phyloP scores from a whole-genome alignment of 2,888 invertebrate species.

The Tiliacea aurago region DNA sequence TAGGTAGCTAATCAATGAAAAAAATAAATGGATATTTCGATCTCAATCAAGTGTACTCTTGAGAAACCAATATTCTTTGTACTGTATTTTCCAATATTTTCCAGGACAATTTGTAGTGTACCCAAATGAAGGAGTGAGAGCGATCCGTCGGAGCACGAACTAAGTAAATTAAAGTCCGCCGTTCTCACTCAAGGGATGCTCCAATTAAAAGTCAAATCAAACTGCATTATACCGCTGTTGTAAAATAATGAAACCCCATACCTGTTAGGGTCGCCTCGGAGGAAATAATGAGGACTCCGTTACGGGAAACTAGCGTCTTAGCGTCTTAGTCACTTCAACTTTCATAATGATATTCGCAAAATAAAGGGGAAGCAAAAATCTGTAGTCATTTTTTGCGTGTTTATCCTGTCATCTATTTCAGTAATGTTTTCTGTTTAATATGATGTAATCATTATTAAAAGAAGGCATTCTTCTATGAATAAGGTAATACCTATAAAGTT shows the following conservation, averaged over 20 bases:
- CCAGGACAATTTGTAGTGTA: constrained; percentile 65
- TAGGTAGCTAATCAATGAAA: too few relatives aligned
- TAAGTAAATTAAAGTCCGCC: constrained; percentile 70
- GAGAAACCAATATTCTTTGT: constrained; percentile 61
- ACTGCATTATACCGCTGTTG: constrained; percentile 63
- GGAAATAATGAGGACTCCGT: constrained; percentile 41
- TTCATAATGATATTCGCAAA: constrained; percentile 11
- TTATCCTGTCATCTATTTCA: neutral
- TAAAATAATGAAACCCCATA: constrained; percentile 56
- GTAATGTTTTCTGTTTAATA: neutral
- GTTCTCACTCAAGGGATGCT: constrained; percentile 64
- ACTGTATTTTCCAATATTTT: constrained; percentile 66
- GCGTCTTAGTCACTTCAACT: constrained; percentile 12
- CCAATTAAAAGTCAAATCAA: constrained; percentile 75
- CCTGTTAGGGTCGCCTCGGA: constrained; percentile 39
- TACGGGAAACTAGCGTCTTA: constrained; percentile 28
- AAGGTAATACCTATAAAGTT: neutral
- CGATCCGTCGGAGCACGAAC: constrained; percentile 55
- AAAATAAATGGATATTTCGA: constrained; percentile 21
- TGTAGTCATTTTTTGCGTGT: neutral
- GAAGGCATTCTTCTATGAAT: neutral
- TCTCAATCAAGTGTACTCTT: constrained; percentile 44
- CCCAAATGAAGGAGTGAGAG: constrained; percentile 50
- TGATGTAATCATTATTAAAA: neutral
- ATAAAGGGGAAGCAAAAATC: neutral